These are phyloP conservation scores for Hololepta plana DNA, from an alignment of 2,888 invertebrate genomes.

Conservation along the genomic window DNA sequence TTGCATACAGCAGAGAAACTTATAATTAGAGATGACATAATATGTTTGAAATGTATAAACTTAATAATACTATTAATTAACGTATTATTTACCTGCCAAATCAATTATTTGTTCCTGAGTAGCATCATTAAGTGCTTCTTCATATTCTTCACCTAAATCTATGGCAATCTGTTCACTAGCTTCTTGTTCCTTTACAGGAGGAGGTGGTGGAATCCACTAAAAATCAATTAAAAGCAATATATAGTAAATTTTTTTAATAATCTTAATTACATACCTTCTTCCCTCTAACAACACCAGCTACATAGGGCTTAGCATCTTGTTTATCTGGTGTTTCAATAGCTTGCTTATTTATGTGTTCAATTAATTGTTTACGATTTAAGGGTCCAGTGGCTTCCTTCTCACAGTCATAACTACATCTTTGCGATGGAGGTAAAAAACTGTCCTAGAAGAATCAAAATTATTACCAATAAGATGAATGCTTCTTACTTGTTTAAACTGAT, in stretches of 20 bases:
- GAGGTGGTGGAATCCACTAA: conserved; percentile 70
- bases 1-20: background rate
- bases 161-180: conserved; percentile 85
- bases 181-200: conserved; percentile 50
- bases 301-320: conserved; percentile 89
- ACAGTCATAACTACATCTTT: conserved; percentile 92
- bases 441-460: conserved; percentile 74
- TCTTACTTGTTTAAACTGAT: conserved; percentile 4
- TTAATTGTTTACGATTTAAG: conserved; percentile 81
- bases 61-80: too few species aligned
- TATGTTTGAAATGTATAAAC: conserved; percentile 7
- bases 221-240: conserved; percentile 16
- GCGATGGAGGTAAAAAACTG: conserved; percentile 87
- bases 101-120: conserved; percentile 96
- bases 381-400: conserved; percentile 92
- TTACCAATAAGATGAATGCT: background rate
- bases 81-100: conserved; percentile 62
- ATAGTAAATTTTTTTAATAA: conserved; percentile 5
- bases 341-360: conserved; percentile 94
- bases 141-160: conserved; percentile 88
- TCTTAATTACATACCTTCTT: conserved; percentile 46
- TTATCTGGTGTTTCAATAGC: conserved; percentile 96
- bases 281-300: conserved; percentile 79
- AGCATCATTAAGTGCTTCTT: conserved; percentile 71
- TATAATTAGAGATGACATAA: too few species aligned